A percentile compares a stretch with the other conserved stretches of the same genome.
Evolutionary conservation across 92 coral and sea anemone species (phyloP).

Genomic region (Paramuricea clavata): DNA sequence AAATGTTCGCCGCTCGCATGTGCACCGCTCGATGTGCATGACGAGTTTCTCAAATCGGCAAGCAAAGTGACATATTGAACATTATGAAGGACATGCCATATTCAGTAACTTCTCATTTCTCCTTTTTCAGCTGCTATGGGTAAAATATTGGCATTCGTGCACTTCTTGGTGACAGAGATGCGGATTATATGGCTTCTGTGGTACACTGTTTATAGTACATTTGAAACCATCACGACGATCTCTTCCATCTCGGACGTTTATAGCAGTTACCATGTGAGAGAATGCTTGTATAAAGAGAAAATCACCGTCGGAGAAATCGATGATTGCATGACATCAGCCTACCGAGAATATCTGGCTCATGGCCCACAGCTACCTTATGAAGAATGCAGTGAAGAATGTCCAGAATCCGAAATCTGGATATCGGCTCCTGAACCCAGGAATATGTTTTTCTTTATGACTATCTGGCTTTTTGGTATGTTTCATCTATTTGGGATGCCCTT

Average conservation of each 20-base stretch:
- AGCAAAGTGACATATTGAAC: no score
- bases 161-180: conserved; percentile 41
- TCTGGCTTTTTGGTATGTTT: conserved; percentile 45
- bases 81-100: no score
- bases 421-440: conserved; percentile 21
- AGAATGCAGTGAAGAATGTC: not conserved
- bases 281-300: not conserved
- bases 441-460: conserved; percentile 38
- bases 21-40: no score
- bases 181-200: conserved; percentile 41
- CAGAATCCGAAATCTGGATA: not conserved
- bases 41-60: no score
- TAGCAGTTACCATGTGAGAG: not conserved
- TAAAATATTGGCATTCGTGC: conserved; percentile 40
- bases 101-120: no score
- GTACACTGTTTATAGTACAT: conserved; percentile 37
- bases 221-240: conserved; percentile 4
- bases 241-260: not conserved
- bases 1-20: no score
- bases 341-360: not conserved
- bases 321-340: not conserved
- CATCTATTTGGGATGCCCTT: no score
- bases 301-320: not conserved
- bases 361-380: not conserved
- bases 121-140: no score